Evolutionary conservation across 2,888 invertebrate genomes (phyloP), one percentile per base, ranked within the genome.

Genomic region (Coronaproctus castanopsis): DNA sequence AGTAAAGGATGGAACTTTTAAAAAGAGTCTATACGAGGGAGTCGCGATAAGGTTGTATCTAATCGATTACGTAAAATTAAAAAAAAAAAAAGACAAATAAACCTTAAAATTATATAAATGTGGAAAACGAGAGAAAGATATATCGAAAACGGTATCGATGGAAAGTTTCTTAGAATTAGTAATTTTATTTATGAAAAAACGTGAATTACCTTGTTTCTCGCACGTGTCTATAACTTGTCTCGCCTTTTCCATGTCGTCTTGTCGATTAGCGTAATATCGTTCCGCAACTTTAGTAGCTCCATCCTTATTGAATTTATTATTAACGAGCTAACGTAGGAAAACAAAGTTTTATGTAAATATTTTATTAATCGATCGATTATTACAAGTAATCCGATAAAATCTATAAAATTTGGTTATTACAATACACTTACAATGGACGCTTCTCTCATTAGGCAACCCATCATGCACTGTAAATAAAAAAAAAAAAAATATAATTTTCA

Each of bases 401-500:
- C 14, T 36, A 8, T 36, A 14, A 36, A 5, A 50, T 24, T 3
- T 3, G 10, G 19, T 2, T 24, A 20, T 49, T 56, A 49, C 20
- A 49, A 55, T 20, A 8, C 2, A 61, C 63, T 61, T 58, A 63
- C 63, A 21, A 63, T 62, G 2, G 61, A 57, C 20, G 62, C 63
- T 61, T 63, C 62, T 60, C 61, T 61, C 63, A 63, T 63, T 24
- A 63, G 48, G 52, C 63, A 63, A 3, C 62, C 63, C 63, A 63
- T 63, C 63, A 63, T 63, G 50, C 63, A 63, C 61, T 63, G 53
- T 19, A 52, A 57, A 20, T 21, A 55, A 54, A 57, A 52, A 10
- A 21, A 21, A n/a, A 22, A 22, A 21, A 51, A 48, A n/a, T n/a
- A n/a, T 23, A 51, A 57, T 23, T 24, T 19, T 14, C 24, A 23